Percentiles rank a stretch among this genome's conserved stretches.
phyloP scores from a whole-genome alignment of 2,888 invertebrate species.

The Microctonus brassicae region DNA sequence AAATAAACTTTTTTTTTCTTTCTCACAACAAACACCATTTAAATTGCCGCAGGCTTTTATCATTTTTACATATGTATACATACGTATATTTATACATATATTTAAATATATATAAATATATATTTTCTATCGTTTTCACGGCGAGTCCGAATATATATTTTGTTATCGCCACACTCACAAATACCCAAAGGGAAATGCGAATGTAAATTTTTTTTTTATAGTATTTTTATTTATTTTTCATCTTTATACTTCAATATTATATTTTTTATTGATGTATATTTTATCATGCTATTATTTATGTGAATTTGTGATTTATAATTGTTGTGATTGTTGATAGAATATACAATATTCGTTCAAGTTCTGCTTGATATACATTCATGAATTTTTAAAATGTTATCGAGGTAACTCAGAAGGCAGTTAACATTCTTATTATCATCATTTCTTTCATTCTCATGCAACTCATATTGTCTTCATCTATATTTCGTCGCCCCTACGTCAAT shows the following conservation, averaged over 20 bases:
- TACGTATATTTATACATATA: background rate
- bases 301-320: too few species aligned
- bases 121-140: background rate
- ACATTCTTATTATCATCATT: conserved; percentile 41
- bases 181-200: background rate
- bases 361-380: too few species aligned
- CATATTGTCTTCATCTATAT: background rate
- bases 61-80: background rate
- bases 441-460: background rate
- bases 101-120: background rate
- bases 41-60: conserved; percentile 5
- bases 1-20: conserved; percentile 6
- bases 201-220: background rate
- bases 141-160: background rate
- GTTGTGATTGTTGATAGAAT: too few species aligned
- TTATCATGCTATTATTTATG: too few species aligned
- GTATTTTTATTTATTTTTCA: conserved; percentile 8
- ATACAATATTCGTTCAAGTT: too few species aligned
- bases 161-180: background rate
- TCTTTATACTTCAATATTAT: background rate
- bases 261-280: too few species aligned
- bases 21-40: conserved; percentile 1
- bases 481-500: conserved; percentile 53
- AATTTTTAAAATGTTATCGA: conserved; percentile 45
- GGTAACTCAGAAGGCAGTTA: conserved; percentile 58